Evolutionary conservation across 2,888 invertebrate species (phyloP), one percentile per base, ranked within the genome.

Genomic region (Ormyrus labotus): DNA sequence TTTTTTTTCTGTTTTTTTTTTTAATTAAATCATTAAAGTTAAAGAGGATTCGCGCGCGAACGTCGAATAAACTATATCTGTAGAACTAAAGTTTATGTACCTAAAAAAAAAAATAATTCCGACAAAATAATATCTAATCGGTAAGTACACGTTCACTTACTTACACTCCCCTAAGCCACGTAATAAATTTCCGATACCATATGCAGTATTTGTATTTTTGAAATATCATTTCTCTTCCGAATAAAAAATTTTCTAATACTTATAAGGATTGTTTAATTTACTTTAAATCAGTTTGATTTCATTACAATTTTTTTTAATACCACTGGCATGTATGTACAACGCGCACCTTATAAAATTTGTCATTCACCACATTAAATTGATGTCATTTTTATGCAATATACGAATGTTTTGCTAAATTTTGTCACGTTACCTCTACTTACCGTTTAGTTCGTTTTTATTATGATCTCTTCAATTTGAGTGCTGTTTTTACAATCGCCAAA

Each of bases 71-170:
- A 48, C 13, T 45, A 67, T 51, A 11, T 58, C 48, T 69, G 0
- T 53, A 47, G 71, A 48, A 55, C 47, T 48, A 53, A 67, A 80
- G 9, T 76, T 76, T 63, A 53, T 74, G 73, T 69, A 64, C 68
- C 51, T 64, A 8, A 8, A 70, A 60, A 60, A 48, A 63, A 50
- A 57, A 53, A 63, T 11, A 69, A 61, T 58, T 61, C 67, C 67
- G 80, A 80, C 51, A 68, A 67, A 63, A 60, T 60, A 69, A 57
- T 78, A 69, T 73, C 65, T 78, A 77, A 77, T 78, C 65, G 82
- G 82, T 82, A 82, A 82, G 82, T 82, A 82, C 82, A 82, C 79
- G 70, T 82, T 82, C 68, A 77, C 76, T 82, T 82, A 76, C 68
- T 78, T 76, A 72, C 81, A 78, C 71, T 78, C 60, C 81, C 60